These are phyloP conservation scores for Pachyramphus minor DNA, from an alignment of 2,113 vertebrate genomes.

Conservation along the genomic window DNA sequence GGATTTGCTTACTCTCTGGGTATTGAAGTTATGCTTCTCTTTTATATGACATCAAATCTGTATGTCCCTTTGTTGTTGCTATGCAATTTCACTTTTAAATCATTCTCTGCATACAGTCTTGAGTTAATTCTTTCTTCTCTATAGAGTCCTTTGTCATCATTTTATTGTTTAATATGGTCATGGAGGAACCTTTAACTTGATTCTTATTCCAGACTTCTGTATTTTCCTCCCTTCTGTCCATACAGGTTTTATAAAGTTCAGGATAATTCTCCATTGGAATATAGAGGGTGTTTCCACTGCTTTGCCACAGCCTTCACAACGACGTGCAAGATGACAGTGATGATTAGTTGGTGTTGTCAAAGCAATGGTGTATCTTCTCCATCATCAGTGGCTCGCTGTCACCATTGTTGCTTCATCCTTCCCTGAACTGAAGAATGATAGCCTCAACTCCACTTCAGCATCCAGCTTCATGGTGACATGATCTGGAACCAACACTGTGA, in stretches of 20 bases:
- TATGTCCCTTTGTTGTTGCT: background rate
- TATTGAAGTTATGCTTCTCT: background rate
- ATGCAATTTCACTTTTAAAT: background rate
- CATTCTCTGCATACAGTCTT: fast-evolving
- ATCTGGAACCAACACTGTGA: background rate
- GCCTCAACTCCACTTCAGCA: background rate
- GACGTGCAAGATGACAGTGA: fast-evolving
- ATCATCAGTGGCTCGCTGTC: background rate
- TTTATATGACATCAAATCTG: background rate
- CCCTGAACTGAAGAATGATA: background rate
- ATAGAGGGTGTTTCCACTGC: background rate
- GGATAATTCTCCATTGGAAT: background rate
- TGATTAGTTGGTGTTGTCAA: background rate
- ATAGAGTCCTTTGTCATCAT: background rate
- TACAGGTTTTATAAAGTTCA: background rate
- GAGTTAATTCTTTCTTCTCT: background rate
- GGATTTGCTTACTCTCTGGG: background rate
- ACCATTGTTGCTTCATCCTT: background rate
- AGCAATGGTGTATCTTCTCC: background rate
- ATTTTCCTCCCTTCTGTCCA: background rate
- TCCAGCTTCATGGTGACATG: background rate
- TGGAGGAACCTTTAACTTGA: background rate
- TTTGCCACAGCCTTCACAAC: background rate
- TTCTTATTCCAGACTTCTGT: background rate
- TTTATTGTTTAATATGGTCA: background rate